phyloP scores from a whole-genome alignment of 2,113 vertebrate genomes.

The human (Homo sapiens) region DNA sequence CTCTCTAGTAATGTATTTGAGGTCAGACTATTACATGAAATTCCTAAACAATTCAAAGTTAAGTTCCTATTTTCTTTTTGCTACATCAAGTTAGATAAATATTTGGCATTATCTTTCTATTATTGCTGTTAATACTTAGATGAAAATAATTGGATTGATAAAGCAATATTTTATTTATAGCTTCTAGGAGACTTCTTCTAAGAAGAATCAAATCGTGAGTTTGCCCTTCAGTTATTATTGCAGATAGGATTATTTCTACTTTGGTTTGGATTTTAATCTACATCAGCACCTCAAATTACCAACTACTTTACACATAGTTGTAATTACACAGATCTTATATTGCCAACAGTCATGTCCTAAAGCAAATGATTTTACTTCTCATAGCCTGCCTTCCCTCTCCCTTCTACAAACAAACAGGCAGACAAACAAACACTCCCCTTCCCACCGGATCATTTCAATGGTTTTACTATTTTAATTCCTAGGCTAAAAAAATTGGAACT shows the following conservation, averaged over 20 bases:
- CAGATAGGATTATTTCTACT: background rate
- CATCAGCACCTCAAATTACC: background rate
- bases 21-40: background rate
- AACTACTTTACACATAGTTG: background rate
- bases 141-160: background rate
- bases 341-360: background rate
- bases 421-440: background rate
- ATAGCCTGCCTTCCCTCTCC: background rate
- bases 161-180: slow-evolving; percentile 13
- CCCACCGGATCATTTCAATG: background rate
- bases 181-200: background rate
- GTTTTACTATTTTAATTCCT: background rate
- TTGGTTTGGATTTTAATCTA: background rate
- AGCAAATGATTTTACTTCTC: background rate
- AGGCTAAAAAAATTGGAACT: background rate
- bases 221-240: background rate
- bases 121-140: background rate
- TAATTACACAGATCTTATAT: background rate
- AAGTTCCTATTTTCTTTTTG: slow-evolving; percentile 2
- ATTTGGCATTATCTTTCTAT: slow-evolving; percentile 41
- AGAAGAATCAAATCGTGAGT: background rate
- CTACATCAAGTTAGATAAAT: background rate
- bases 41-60: background rate
- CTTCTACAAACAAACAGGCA: background rate
- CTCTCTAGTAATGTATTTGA: background rate